Evolutionary conservation across 2,888 invertebrate species (phyloP).

Genomic region (Idaea dimidiata): DNA sequence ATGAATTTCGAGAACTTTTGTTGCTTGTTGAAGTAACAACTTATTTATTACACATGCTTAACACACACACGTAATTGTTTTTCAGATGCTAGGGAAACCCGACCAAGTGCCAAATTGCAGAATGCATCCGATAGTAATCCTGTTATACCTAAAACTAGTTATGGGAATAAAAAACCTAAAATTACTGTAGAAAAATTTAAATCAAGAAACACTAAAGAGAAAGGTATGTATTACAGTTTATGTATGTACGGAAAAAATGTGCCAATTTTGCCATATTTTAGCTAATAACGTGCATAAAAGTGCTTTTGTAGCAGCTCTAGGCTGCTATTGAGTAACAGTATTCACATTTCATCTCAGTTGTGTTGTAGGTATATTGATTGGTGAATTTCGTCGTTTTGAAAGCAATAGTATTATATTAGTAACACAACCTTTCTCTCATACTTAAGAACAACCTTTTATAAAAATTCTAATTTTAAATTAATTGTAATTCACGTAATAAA

Average conservation of each 20-base stretch:
- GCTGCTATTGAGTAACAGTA: no score
- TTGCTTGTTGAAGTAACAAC: no score
- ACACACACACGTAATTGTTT: conserved; percentile 13
- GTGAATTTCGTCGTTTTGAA: no score
- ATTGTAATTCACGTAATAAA: no score
- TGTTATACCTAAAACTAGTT: conserved; percentile 32
- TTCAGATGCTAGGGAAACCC: conserved; percentile 52
- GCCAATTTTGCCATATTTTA: neutral
- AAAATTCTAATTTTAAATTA: no score
- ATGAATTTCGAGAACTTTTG: no score
- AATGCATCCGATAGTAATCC: conserved; percentile 39
- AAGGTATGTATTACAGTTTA: conserved; percentile 33
- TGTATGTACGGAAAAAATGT: neutral
- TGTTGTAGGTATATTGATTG: no score
- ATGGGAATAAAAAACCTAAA: conserved; percentile 37
- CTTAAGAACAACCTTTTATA: no score
- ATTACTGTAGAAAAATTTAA: conserved; percentile 32
- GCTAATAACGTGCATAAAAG: neutral
- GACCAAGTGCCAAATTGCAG: conserved; percentile 44
- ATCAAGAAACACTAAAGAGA: conserved; percentile 37
- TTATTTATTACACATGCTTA: no score
- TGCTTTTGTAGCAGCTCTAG: neutral
- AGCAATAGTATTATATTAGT: no score
- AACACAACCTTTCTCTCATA: no score
- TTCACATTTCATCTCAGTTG: no score